Evolutionary conservation across 2,113 vertebrate species (phyloP).

Genomic region (Eonycteris spelaea): DNA sequence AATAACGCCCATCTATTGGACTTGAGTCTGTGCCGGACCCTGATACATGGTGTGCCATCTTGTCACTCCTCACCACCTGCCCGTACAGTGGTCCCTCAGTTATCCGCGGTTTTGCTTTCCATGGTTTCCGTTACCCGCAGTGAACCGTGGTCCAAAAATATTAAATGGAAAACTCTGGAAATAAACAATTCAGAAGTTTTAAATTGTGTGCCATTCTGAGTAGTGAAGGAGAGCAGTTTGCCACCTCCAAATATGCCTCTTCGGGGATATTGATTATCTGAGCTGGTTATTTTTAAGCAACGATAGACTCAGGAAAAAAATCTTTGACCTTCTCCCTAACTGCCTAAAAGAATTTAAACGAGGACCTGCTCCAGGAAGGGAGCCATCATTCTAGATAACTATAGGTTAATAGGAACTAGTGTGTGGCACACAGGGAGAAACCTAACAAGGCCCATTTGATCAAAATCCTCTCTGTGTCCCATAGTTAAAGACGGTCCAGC

Average conservation of each 20-base stretch:
- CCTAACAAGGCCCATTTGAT: neutral
- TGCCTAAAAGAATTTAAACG: neutral
- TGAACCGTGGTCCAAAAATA: neutral
- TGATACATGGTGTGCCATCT: accelerated
- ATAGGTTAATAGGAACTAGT: neutral
- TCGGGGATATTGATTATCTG: neutral
- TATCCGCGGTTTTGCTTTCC: neutral
- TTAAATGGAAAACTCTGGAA: neutral
- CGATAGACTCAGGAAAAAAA: neutral
- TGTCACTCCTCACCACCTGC: neutral
- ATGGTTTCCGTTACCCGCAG: neutral
- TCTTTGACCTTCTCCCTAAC: neutral
- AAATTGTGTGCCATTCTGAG: neutral
- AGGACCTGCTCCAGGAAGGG: neutral
- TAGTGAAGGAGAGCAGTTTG: neutral
- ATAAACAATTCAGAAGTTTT: neutral
- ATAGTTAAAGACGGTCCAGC: neutral
- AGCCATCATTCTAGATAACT: neutral
- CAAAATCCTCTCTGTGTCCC: neutral
- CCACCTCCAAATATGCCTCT: neutral
- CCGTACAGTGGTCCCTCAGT: accelerated
- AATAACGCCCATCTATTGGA: neutral
- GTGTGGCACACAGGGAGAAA: neutral
- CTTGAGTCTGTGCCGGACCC: neutral
- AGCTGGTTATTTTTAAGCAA: neutral